Base-by-base conservation (phyloP, 2,797 vertebrate genomes). In the Tragopan temminckii region DNA sequence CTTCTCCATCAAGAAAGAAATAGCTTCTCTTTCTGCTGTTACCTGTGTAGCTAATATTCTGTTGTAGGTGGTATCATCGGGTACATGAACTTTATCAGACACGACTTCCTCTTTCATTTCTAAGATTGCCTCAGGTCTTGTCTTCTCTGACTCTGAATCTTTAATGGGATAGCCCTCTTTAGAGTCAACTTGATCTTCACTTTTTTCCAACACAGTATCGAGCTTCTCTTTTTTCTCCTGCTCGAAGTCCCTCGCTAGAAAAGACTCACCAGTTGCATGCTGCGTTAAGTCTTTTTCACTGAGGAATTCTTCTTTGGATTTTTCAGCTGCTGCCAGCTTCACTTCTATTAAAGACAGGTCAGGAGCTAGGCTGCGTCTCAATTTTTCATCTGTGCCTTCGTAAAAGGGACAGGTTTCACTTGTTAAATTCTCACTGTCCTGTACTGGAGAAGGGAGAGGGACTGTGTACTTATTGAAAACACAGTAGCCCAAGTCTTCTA, bases 401-500 rank as follows among this genome's bases (percentile, higher is more conserved):
- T 98, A 98, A 94, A 98, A 98, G 18, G 97, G 97, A 27, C 97
- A 97, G 76, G 97, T 97, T 71, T 98, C 98, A 4, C 97, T 96
- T 0, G 95, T 90, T 78, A 98, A 85, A 94, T 97, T 98, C 86
- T 98, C 98, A 89, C 97, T 98, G 94, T 98, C 98, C 91, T 98
- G 98, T 70, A 98, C 99, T 67, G 99, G 99, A 35, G 99, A 99
- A 14, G 99, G 99, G 92, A 99, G 98, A 9, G 99, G 99, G 35
- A 99, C 99, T 9, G 99, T 99, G 96, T 99, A 99, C 95, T 99
- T 99, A 97, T 99, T 99, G 93, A 99, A 99, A 93, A 99, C 99
- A 97, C 99, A 99, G 95, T 99, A 99, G 70, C 99, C 99, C 95
- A 99, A 97, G 85, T 99, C 99, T 97, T 99, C 99, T 11, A 99